phyloP scores from a whole-genome alignment of 1,140 invertebrate genomes.

The Pachypeltis micranthus region DNA sequence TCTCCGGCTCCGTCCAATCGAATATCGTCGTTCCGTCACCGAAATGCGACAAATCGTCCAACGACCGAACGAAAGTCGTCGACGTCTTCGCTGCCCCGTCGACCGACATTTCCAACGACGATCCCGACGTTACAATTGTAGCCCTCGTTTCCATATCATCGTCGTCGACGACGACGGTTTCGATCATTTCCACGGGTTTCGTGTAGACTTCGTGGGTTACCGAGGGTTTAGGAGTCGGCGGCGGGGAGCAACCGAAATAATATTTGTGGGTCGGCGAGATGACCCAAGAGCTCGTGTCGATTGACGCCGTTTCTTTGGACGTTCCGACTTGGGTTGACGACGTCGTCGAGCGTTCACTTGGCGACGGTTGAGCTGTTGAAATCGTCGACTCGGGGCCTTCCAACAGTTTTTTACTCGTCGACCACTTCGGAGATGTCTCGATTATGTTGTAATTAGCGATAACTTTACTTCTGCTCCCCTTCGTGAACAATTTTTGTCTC shows the following conservation, averaged over 20 bases:
- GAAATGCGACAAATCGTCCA: background rate
- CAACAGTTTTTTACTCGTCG: background rate
- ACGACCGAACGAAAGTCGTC: background rate
- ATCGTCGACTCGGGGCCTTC: background rate
- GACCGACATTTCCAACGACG: background rate
- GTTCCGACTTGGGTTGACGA: background rate
- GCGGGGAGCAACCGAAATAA: background rate
- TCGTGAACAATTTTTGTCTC: background rate
- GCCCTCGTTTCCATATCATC: background rate
- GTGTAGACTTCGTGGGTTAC: background rate
- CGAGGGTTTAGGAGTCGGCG: background rate
- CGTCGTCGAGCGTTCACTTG: background rate
- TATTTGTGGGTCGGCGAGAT: background rate
- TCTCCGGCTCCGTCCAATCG: background rate
- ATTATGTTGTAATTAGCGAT: background rate
- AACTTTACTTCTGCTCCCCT: background rate
- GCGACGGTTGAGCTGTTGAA: background rate
- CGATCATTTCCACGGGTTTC: background rate
- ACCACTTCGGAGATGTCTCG: background rate
- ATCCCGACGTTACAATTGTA: background rate
- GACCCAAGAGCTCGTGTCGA: background rate
- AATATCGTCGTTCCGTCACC: background rate
- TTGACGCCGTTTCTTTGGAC: background rate
- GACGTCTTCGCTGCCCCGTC: background rate
- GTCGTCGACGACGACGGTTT: background rate